phyloP scores from a whole-genome alignment of 2,888 invertebrate genomes.

The Hirtodrosophila cameraria region DNA sequence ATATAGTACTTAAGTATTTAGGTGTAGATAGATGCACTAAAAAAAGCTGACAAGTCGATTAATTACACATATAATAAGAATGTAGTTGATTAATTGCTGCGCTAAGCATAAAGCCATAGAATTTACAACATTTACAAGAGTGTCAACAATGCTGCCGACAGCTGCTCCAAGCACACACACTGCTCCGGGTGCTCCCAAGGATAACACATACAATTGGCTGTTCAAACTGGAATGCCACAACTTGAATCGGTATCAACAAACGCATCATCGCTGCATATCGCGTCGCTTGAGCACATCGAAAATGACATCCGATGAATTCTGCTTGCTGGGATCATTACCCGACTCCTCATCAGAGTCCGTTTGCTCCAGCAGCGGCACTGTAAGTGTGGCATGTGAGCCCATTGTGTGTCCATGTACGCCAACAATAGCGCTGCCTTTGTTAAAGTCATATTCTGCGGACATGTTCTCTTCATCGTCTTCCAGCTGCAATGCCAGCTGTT shows the following conservation, averaged over 20 bases:
- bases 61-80: slow-evolving; percentile 37
- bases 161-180: slow-evolving; percentile 9
- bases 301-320: slow-evolving; percentile 85
- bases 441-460: slow-evolving; percentile 60
- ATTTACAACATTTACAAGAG: slow-evolving; percentile 74
- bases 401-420: slow-evolving; percentile 40
- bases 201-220: not conserved
- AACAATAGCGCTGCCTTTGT: slow-evolving; percentile 32
- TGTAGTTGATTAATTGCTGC: slow-evolving; percentile 23
- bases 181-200: slow-evolving; percentile 4
- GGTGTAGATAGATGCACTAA: slow-evolving; percentile 13
- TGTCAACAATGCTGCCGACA: slow-evolving; percentile 9
- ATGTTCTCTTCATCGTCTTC: slow-evolving; percentile 67
- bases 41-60: slow-evolving; percentile 16
- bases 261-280: slow-evolving; percentile 83
- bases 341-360: slow-evolving; percentile 82
- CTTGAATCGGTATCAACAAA: not conserved
- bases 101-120: slow-evolving; percentile 33
- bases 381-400: slow-evolving; percentile 73
- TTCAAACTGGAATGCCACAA: slow-evolving; percentile 1
- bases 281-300: slow-evolving; percentile 86
- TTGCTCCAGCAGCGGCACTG: slow-evolving; percentile 82
- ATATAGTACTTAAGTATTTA: not conserved
- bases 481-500: slow-evolving; percentile 50
- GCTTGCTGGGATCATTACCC: slow-evolving; percentile 83